Conservation (phyloP, 2,888 invertebrate genomes). For the Agonopterix arenella region DNA sequence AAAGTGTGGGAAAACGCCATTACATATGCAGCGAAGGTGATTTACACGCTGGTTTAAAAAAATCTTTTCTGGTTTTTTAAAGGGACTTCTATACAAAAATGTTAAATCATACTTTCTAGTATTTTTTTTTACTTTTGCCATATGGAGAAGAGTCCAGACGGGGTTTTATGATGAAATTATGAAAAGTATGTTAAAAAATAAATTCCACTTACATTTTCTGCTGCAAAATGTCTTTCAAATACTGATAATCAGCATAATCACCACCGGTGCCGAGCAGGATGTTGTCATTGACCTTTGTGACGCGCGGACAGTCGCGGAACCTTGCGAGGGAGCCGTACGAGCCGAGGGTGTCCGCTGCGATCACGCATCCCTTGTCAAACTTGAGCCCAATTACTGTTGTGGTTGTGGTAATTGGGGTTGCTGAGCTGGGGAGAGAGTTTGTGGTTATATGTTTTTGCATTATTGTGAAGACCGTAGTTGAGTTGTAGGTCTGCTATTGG, state of each 20-base stretch:
- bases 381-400: conserved; percentile 93
- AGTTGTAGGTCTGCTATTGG: no score
- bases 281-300: conserved; percentile 92
- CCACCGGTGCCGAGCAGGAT: conserved; percentile 94
- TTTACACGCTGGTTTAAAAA: no score
- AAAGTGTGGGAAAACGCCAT: no score
- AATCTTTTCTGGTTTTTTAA: no score
- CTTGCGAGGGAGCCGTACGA: conserved; percentile 96
- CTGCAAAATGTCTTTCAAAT: conserved; percentile 88
- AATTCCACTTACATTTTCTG: conserved; percentile 84
- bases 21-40: no score
- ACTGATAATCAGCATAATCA: conserved; percentile 98
- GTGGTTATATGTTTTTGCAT: no score
- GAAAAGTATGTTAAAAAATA: background rate
- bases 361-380: conserved; percentile 91
- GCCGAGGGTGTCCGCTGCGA: conserved; percentile 95
- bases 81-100: no score
- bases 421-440: conserved; percentile 36
- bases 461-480: no score
- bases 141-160: no score
- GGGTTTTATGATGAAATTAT: no score
- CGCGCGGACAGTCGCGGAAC: conserved; percentile 88
- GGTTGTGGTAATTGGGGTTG: conserved; percentile 90
- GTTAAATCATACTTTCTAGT: no score
- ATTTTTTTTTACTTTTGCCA: no score